These are phyloP conservation scores for Triops longicaudatus DNA, from an alignment of 1,140 invertebrate genomes.

Conservation along the genomic window DNA sequence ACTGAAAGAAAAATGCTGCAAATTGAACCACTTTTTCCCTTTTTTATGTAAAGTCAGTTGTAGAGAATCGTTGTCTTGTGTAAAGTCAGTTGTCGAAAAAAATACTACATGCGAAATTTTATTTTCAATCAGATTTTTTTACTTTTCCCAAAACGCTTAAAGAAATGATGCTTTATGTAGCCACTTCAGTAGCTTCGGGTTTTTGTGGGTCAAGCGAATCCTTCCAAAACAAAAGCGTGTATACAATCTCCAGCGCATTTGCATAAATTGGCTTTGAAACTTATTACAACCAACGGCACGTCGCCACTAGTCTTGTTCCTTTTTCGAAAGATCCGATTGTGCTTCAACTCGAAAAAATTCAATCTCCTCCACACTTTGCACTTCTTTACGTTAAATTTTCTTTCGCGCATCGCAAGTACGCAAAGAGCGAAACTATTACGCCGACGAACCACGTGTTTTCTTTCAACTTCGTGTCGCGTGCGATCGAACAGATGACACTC, in stretches of 20 bases:
- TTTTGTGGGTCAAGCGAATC: neutral
- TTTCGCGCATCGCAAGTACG: too few relatives aligned
- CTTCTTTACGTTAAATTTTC: too few relatives aligned
- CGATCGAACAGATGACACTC: too few relatives aligned
- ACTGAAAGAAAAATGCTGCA: too few relatives aligned
- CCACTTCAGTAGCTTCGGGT: neutral
- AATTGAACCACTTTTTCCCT: too few relatives aligned
- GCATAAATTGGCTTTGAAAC: conserved; percentile 9
- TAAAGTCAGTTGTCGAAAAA: too few relatives aligned
- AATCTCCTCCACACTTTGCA: neutral
- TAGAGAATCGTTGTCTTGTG: too few relatives aligned
- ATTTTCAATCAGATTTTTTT: neutral
- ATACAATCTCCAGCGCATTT: neutral
- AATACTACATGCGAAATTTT: neutral
- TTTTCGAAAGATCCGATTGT: neutral
- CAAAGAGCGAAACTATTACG: too few relatives aligned
- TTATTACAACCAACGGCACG: conserved; percentile 11
- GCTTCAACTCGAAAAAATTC: neutral
- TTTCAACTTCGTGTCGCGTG: too few relatives aligned
- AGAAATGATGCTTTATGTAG: neutral
- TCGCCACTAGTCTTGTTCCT: neutral
- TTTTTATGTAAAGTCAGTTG: too few relatives aligned
- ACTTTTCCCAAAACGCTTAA: neutral
- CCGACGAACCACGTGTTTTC: too few relatives aligned
- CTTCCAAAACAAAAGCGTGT: neutral